Conservation (phyloP, 2,113 vertebrate genomes). For the Mormoops blainvillei region DNA sequence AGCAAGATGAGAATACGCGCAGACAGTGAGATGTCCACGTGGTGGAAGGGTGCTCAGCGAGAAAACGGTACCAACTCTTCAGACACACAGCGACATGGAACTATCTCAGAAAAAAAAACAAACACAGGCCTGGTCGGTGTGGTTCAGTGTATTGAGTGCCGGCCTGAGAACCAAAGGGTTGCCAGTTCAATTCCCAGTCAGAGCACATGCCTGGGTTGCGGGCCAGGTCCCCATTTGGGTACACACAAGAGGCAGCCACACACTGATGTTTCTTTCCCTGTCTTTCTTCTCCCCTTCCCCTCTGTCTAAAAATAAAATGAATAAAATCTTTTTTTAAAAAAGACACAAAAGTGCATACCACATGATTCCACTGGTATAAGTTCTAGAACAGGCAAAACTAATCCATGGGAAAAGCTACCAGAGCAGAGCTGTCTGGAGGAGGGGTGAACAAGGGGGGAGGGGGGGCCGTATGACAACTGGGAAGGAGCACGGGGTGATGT, state of each 20-base stretch:
- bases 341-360: not conserved
- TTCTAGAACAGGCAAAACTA: not conserved
- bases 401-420: not conserved
- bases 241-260: too few species aligned
- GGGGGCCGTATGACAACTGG: not conserved
- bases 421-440: not conserved
- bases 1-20: not conserved
- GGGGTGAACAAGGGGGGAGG: too few species aligned
- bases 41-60: not conserved
- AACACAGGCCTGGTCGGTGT: too few species aligned
- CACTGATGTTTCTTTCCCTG: too few species aligned
- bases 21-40: not conserved
- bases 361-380: not conserved
- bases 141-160: too few species aligned
- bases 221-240: too few species aligned
- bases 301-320: too few species aligned
- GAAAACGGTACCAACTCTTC: not conserved
- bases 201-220: too few species aligned
- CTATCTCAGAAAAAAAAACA: not conserved
- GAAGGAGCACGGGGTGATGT: not conserved
- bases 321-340: too few species aligned
- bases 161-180: too few species aligned
- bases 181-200: too few species aligned
- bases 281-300: too few species aligned
- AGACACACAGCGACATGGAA: accelerated